Evolutionary conservation across 2,113 vertebrate species (phyloP).

Genomic region (Mastomys coucha): DNA sequence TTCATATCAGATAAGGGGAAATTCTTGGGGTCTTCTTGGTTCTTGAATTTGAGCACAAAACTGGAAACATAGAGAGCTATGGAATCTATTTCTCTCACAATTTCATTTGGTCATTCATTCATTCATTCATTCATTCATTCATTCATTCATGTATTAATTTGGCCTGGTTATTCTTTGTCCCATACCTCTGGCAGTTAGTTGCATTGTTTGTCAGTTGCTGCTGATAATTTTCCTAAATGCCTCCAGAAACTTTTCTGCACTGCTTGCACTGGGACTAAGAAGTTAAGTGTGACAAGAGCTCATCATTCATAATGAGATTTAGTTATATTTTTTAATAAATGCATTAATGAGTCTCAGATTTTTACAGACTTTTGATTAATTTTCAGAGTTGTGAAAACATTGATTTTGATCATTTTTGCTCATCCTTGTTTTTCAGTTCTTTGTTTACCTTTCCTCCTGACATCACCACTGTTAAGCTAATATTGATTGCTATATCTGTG

Average conservation of each 20-base stretch:
- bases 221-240: constrained; percentile 56
- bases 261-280: neutral
- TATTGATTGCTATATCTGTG: constrained; percentile 53
- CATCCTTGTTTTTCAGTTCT: neutral
- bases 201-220: constrained; percentile 9
- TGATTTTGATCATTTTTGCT: constrained; percentile 1
- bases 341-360: neutral
- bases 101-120: neutral
- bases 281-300: neutral
- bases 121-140: neutral
- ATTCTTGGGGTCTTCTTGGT: neutral
- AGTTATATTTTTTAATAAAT: constrained; percentile 53
- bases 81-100: neutral
- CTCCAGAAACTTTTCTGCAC: neutral
- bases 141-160: neutral
- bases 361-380: neutral
- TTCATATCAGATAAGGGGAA: neutral
- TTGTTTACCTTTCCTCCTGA: constrained; percentile 20
- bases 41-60: neutral
- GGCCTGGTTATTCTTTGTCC: neutral
- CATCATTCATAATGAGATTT: constrained; percentile 23
- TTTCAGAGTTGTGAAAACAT: constrained; percentile 36
- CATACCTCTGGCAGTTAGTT: neutral
- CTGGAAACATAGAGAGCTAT: neutral
- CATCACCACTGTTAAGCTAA: constrained; percentile 17